A percentile compares a stretch with the other conserved stretches of the same genome.
Evolutionary conservation across 2,888 invertebrate species (phyloP).

Genomic region (Heteromyza rotundicornis): DNA sequence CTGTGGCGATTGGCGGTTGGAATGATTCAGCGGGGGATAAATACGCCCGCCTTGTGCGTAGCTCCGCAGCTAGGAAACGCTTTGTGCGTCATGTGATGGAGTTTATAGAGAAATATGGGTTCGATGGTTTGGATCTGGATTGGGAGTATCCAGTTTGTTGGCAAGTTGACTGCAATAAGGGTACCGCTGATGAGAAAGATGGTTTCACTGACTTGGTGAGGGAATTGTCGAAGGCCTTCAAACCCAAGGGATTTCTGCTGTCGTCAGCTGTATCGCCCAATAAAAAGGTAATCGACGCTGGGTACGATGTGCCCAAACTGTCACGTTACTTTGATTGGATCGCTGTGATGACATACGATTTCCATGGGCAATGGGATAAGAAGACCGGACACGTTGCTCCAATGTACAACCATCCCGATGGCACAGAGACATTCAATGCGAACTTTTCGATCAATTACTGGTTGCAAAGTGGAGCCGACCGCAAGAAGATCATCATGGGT

Average conservation of each 20-base stretch:
- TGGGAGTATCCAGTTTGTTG: conserved; percentile 96
- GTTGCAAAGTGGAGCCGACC: conserved; percentile 80
- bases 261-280: conserved; percentile 88
- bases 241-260: conserved; percentile 73
- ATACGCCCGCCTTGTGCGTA: conserved; percentile 82
- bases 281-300: conserved; percentile 81
- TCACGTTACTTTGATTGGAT: conserved; percentile 86
- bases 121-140: conserved; percentile 90
- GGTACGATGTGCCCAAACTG: conserved; percentile 81
- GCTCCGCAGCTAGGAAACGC: conserved; percentile 71
- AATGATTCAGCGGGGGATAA: conserved; percentile 92
- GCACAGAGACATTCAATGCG: conserved; percentile 79
- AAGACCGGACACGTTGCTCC: conserved; percentile 89
- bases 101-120: conserved; percentile 80
- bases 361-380: conserved; percentile 91
- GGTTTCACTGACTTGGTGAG: conserved; percentile 77
- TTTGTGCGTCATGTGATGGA: conserved; percentile 79
- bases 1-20: conserved; percentile 93
- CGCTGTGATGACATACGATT: conserved; percentile 90
- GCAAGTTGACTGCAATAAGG: conserved; percentile 86
- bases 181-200: conserved; percentile 79
- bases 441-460: conserved; percentile 89
- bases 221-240: conserved; percentile 76
- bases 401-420: conserved; percentile 77
- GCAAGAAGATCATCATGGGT: conserved; percentile 81